Conservation (phyloP, 2,797 vertebrate species). For the Psittacula derbiana region DNA sequence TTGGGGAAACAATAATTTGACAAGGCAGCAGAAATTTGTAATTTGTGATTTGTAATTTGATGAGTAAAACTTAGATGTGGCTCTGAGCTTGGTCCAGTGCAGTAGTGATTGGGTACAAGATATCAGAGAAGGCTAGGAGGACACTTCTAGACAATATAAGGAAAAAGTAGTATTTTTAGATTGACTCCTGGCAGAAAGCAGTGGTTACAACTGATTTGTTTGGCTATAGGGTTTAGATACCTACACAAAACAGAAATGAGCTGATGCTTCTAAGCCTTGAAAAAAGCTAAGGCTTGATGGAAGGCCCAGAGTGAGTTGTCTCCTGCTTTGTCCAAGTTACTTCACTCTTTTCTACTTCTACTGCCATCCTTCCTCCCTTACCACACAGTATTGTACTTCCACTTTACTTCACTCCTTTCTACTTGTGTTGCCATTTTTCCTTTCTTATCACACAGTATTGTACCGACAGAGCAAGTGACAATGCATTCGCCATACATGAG, state of each 20-base stretch:
- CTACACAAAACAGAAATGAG: not conserved
- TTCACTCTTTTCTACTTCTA: not conserved
- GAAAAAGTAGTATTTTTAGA: not conserved
- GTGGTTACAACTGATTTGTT: not conserved
- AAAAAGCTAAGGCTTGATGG: not conserved
- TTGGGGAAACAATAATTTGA: not conserved
- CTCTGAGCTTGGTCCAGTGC: not conserved
- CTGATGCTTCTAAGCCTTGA: not conserved
- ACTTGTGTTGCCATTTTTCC: not conserved
- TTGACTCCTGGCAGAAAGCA: not conserved
- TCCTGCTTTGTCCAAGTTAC: not conserved
- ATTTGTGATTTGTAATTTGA: not conserved
- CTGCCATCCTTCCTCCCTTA: not conserved
- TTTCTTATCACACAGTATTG: not conserved
- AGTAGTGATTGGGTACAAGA: not conserved
- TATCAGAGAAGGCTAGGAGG: not conserved
- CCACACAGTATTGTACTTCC: not conserved
- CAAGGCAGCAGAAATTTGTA: not conserved
- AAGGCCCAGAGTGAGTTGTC: not conserved
- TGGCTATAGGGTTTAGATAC: not conserved
- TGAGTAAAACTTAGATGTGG: not conserved
- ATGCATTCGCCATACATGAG: not conserved
- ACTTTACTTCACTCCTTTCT: not conserved
- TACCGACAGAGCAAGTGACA: not conserved
- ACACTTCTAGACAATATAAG: not conserved